A percentile compares a stretch with the other conserved stretches of the same genome.
These are phyloP conservation scores for Brachystomella parvula DNA, from an alignment of 1,140 invertebrate genomes.

Conservation along the genomic window DNA sequence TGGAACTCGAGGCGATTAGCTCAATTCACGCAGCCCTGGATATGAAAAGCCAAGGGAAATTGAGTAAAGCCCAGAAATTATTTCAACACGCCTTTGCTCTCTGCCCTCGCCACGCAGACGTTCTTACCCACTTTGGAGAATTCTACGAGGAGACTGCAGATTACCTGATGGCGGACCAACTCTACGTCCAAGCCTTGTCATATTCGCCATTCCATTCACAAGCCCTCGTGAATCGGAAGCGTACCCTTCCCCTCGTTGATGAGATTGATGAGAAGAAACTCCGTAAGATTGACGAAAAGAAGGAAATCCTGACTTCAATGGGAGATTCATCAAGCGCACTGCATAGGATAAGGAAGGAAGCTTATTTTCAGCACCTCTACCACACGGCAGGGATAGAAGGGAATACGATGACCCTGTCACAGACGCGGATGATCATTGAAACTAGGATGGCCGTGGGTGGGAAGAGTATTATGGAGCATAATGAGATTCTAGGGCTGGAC, in stretches of 20 bases:
- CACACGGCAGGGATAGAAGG: constrained; percentile 96
- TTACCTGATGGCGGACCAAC: constrained; percentile 78
- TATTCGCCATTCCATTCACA: constrained; percentile 71
- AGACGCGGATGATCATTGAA: constrained; percentile 86
- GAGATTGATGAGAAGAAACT: constrained; percentile 75
- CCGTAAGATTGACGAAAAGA: constrained; percentile 73
- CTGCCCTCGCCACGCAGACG: constrained; percentile 81
- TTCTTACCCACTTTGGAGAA: constrained; percentile 86
- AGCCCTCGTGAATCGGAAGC: constrained; percentile 69
- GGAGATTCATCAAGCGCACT: constrained; percentile 70
- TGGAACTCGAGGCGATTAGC: constrained; percentile 49
- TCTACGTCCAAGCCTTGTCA: constrained; percentile 72
- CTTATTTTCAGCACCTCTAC: constrained; percentile 92
- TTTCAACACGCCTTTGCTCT: constrained; percentile 55
- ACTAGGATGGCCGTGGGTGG: constrained; percentile 85
- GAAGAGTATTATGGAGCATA: constrained; percentile 92
- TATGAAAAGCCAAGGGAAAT: constrained; percentile 26
- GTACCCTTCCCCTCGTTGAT: constrained; percentile 80
- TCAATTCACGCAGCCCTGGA: constrained; percentile 21
- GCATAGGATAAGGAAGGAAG: constrained; percentile 83
- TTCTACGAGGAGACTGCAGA: constrained; percentile 82
- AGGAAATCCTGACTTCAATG: constrained; percentile 68
- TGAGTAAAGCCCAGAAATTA: constrained; percentile 24
- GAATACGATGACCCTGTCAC: constrained; percentile 89
- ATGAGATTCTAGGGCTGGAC: constrained; percentile 90